Base-by-base conservation (phyloP, 2,797 vertebrate genomes). In the Enteromius mattozi region DNA sequence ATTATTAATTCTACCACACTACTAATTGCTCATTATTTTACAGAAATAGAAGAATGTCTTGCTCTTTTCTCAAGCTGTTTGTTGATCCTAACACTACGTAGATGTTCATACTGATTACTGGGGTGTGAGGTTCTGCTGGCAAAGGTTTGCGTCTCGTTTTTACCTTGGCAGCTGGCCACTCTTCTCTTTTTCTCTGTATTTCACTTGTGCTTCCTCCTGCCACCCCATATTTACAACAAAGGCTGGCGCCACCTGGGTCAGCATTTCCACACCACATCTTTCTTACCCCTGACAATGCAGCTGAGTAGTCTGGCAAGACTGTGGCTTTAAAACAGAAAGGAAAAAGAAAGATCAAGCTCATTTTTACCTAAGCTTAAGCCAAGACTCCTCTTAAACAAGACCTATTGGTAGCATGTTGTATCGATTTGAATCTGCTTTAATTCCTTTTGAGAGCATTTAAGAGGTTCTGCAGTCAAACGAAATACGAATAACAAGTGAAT, bases 141-240 rank as follows among this genome's bases (percentile, higher is more conserved):
- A 88, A 70, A 78, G 51, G 68, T 65, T 75, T 71, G 69, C 0
- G 27, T 83, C 68, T 84, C 61, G 59, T 85, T 89, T 89, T 85
- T 71, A 81, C 54, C 45, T 81, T 89, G 87, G 85, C 86, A 83
- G 45, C 37, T 17, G 45, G 80, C 86, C 88, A 82, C 77, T 74
- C 56, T 70, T 70, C 66, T 30, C 16, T 40, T 35, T 79, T 69
- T 33, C 81, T 81, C 71, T 19, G 19, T 54, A 35, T 82, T 81
- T 80, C 54, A 66, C 79, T 80, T 56, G 24, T 21, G 42, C 47
- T 63, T 37, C 49, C 74, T 70, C 82, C 82, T 87, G 77, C 76
- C 77, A 69, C 68, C 54, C 45, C 33, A 78, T 85, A 86, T 87
- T 85, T 83, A 89, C 66, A 85, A 86, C 78, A 85, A 86, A 83